Evolutionary conservation across 2,888 invertebrate species (phyloP).

Genomic region (Polyommatus icarus): DNA sequence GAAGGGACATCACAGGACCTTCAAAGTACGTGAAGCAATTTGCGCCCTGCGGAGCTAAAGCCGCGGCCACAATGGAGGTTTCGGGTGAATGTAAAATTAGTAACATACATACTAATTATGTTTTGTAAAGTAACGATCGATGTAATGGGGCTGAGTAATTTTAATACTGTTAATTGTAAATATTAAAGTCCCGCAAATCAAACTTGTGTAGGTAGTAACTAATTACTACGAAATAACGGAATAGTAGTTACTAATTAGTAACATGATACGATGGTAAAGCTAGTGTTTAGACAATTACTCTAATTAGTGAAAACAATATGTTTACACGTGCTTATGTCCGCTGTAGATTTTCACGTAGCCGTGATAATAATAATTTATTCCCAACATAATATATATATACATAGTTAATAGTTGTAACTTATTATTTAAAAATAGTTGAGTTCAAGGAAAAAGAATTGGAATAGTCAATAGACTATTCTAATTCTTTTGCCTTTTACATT

Average conservation of each 20-base stretch:
- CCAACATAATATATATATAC: too few relatives aligned
- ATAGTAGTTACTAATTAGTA: background rate
- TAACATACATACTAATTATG: background rate
- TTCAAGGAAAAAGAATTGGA: too few relatives aligned
- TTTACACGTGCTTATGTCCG: too few relatives aligned
- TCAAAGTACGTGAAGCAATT: conserved; percentile 55
- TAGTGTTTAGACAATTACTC: background rate
- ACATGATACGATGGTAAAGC: background rate
- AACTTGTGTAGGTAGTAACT: background rate
- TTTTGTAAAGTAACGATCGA: background rate
- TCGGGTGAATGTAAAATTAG: background rate
- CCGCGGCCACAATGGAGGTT: conserved; percentile 44
- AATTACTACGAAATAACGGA: too few relatives aligned
- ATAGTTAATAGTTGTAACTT: too few relatives aligned
- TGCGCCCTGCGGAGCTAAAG: conserved; percentile 65
- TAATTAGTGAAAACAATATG: background rate
- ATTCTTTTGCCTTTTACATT: too few relatives aligned
- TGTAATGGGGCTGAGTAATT: background rate
- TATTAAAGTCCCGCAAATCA: background rate
- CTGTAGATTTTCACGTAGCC: too few relatives aligned
- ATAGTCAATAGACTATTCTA: too few relatives aligned
- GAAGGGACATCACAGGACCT: conserved; percentile 29
- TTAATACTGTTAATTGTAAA: background rate
- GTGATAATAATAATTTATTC: too few relatives aligned
- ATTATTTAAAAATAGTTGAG: too few relatives aligned